A percentile compares a stretch with the other conserved stretches of the same genome.
Conservation (phyloP, 2,113 vertebrate species). For the Oreochromis tanganicae region DNA sequence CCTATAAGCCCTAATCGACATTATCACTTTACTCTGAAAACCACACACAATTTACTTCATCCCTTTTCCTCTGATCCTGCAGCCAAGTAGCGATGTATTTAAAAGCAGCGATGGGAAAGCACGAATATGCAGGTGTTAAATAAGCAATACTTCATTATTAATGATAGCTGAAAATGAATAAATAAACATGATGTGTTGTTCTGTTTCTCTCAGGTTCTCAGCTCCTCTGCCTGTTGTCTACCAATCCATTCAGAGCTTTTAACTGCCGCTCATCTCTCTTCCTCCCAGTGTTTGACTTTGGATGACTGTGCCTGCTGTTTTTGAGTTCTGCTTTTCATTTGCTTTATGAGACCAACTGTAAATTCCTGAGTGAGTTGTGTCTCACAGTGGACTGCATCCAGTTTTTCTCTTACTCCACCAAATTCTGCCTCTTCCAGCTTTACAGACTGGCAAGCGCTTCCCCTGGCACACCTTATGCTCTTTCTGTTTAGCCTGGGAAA, state of each 20-base stretch:
- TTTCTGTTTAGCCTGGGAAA: conserved; percentile 22
- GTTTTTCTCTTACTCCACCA: conserved; percentile 18
- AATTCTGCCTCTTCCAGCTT: neutral
- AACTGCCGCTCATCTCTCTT: neutral
- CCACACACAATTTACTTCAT: conserved; percentile 48
- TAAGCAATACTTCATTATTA: neutral
- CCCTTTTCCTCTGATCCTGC: conserved; percentile 14
- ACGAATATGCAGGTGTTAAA: neutral
- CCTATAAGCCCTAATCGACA: conserved; percentile 62
- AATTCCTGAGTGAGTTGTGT: conserved; percentile 57
- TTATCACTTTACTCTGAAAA: conserved; percentile 53
- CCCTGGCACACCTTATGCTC: conserved; percentile 7
- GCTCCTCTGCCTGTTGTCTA: neutral
- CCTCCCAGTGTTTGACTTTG: conserved; percentile 12
- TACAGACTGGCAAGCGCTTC: conserved; percentile 24
- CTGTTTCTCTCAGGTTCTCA: neutral
- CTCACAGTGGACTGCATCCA: conserved; percentile 35
- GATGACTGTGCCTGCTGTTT: conserved; percentile 45
- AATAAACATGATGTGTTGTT: neutral
- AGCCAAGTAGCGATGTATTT: neutral
- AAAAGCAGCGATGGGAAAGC: neutral
- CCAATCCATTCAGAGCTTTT: conserved; percentile 11
- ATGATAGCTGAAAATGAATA: neutral
- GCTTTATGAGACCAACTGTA: conserved; percentile 64
- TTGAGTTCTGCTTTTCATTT: conserved; percentile 58